Evolutionary conservation across 2,113 vertebrate species (phyloP).

Genomic region (Pedionomus torquatus): DNA sequence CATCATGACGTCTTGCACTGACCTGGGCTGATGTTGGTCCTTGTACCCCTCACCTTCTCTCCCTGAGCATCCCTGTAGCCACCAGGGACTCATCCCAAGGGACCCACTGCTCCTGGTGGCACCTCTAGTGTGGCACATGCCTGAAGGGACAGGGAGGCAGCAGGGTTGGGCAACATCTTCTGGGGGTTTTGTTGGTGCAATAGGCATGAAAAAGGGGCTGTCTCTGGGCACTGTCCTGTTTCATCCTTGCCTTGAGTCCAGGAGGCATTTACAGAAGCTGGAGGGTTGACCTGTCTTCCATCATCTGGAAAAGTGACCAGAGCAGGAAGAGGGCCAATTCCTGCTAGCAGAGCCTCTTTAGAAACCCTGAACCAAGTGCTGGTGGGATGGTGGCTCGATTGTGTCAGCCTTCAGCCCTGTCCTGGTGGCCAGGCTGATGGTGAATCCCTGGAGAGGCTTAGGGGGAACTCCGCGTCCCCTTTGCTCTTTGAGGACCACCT

Average conservation of each 20-base stretch:
- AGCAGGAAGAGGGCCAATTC: background rate
- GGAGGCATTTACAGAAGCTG: background rate
- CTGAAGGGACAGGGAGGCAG: background rate
- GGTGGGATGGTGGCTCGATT: rapidly evolving
- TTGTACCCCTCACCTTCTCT: background rate
- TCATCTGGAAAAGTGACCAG: background rate
- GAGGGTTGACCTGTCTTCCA: background rate
- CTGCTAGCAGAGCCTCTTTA: background rate
- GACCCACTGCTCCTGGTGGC: background rate
- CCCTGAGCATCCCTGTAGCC: background rate
- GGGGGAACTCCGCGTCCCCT: background rate
- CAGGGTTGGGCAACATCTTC: background rate
- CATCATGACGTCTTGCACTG: background rate
- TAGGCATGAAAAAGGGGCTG: background rate
- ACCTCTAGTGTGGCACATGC: rapidly evolving
- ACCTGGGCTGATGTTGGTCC: background rate
- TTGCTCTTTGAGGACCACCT: background rate
- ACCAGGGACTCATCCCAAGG: background rate
- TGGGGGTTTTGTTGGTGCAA: background rate
- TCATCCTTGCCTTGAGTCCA: background rate
- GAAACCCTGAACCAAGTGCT: background rate
- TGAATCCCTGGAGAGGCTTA: background rate
- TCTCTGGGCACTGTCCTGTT: background rate
- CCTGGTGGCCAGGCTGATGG: background rate
- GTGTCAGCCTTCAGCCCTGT: background rate